A percentile compares a stretch with the other conserved stretches of the same genome.
phyloP scores from a whole-genome alignment of 2,888 invertebrate species.

The Acrocyrtus sp. region DNA sequence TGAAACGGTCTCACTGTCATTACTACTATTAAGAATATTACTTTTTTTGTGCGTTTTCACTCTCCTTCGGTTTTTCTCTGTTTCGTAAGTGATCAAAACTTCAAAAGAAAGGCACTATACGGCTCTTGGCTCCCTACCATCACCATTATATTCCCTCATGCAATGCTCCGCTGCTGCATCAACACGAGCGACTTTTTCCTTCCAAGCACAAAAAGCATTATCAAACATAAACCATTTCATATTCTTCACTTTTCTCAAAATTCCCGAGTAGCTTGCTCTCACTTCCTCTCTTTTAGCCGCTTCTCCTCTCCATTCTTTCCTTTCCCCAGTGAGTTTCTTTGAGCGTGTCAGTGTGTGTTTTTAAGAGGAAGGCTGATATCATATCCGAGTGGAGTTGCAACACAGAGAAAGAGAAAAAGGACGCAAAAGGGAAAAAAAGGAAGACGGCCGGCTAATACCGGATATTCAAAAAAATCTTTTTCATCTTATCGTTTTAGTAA shows the following conservation, averaged over 20 bases:
- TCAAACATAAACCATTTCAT: not conserved
- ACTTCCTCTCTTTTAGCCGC: slow-evolving; percentile 8
- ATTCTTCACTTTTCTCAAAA: slow-evolving; percentile 10
- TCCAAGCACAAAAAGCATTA: too few relatives aligned
- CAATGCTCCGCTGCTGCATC: not conserved
- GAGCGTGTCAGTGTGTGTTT: slow-evolving; percentile 6
- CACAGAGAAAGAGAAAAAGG: not conserved
- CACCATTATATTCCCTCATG: slow-evolving; percentile 2
- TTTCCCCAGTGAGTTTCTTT: slow-evolving; percentile 15
- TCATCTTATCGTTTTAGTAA: slow-evolving; percentile 8
- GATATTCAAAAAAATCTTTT: slow-evolving; percentile 37
- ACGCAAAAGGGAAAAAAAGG: slow-evolving; percentile 5
- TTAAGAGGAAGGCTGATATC: not conserved
- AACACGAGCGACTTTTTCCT: not conserved
- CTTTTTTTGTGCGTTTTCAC: slow-evolving; percentile 28
- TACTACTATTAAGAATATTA: slow-evolving; percentile 47
- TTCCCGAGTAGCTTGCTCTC: not conserved
- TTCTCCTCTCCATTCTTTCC: not conserved
- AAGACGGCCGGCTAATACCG: slow-evolving; percentile 28
- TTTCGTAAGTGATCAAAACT: too few relatives aligned
- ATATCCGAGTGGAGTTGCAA: not conserved
- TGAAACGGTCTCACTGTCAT: slow-evolving; percentile 29
- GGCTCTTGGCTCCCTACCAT: not conserved
- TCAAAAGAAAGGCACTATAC: slow-evolving; percentile 24
- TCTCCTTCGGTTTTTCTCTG: slow-evolving; percentile 16